Evolutionary conservation across 2,888 invertebrate species (phyloP), one percentile per base, ranked within the genome.

Genomic region (Acanthococcus lagerstroemiae): DNA sequence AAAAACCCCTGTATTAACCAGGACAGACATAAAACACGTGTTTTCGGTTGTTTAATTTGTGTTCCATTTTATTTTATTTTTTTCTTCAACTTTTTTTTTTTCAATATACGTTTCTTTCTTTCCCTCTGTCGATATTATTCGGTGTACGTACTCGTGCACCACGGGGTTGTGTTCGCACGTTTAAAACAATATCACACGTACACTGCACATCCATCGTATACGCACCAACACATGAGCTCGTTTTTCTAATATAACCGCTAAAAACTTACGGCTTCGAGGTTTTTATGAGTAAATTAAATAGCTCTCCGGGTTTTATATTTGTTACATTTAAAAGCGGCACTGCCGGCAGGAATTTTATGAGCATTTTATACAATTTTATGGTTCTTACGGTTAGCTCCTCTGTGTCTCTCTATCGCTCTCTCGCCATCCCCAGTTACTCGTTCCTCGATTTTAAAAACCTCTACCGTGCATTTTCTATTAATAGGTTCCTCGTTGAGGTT

Each of bases 311-410:
- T 55, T 30, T 55, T 44, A 55, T 52, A 21, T 30, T 30, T 55
- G 55, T 55, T 55, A 55, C 55, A 55, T 55, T 55, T 55, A 30
- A 55, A 55, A 17, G 55, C 55, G 55, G 55, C 37, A 26, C 44
- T 56, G 56, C 37, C 56, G 56, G 56, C 44, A n/a, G 56, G 37
- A 56, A 56, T 56, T 56, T 56, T 56, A 56, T 56, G 56, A 44
- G 37, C 56, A 56, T 56, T 37, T 56, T 56, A 56, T 56, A 44
- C 37, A 56, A 44, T 56, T 56, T 56, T 56, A 56, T 56, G 44
- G 27, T 56, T 30, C n/a, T 55, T 37, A 37, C 37, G 37, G 37
- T 37, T 37, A 9, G n/a, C n/a, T n/a, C n/a, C n/a, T n/a, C n/a
- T n/a, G n/a, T n/a, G n/a, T n/a, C n/a, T n/a, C n/a, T n/a, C n/a